Evolutionary conservation across 2,888 invertebrate genomes (phyloP).

Genomic region (Drosophila mulleri): DNA sequence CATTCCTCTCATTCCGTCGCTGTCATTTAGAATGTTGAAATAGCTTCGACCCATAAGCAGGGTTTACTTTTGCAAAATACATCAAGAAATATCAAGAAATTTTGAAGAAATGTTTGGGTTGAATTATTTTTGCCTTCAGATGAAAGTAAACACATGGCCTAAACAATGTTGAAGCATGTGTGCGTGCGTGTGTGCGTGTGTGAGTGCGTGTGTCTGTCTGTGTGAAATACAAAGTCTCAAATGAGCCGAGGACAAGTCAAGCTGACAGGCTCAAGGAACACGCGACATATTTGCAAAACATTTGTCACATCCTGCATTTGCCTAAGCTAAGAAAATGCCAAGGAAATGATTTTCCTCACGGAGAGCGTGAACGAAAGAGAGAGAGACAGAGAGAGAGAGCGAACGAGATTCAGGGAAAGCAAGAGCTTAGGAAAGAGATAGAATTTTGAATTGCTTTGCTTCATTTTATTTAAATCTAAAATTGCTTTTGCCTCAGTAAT

Average conservation of each 20-base stretch:
- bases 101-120: slow-evolving; percentile 53
- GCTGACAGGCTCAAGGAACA: slow-evolving; percentile 37
- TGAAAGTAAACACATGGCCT: slow-evolving; percentile 67
- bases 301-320: slow-evolving; percentile 67
- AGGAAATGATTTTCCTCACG: slow-evolving; percentile 55
- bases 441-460: slow-evolving; percentile 20
- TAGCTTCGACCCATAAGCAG: slow-evolving; percentile 22
- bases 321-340: slow-evolving; percentile 50
- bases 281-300: slow-evolving; percentile 70
- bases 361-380: background rate
- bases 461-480: slow-evolving; percentile 65
- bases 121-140: slow-evolving; percentile 75
- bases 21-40: slow-evolving; percentile 20
- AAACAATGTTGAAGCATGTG: slow-evolving; percentile 40
- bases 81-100: slow-evolving; percentile 49
- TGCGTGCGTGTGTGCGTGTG: slow-evolving; percentile 22
- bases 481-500: slow-evolving; percentile 70
- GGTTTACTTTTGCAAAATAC: slow-evolving; percentile 47
- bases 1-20: slow-evolving; percentile 17
- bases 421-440: background rate
- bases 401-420: too few species aligned
- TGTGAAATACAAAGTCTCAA: slow-evolving; percentile 27
- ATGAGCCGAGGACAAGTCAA: slow-evolving; percentile 32
- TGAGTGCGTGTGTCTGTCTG: slow-evolving; percentile 15
- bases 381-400: too few species aligned